These are phyloP conservation scores for Platycnemis pennipes DNA, from an alignment of 2,888 invertebrate genomes.

Conservation along the genomic window DNA sequence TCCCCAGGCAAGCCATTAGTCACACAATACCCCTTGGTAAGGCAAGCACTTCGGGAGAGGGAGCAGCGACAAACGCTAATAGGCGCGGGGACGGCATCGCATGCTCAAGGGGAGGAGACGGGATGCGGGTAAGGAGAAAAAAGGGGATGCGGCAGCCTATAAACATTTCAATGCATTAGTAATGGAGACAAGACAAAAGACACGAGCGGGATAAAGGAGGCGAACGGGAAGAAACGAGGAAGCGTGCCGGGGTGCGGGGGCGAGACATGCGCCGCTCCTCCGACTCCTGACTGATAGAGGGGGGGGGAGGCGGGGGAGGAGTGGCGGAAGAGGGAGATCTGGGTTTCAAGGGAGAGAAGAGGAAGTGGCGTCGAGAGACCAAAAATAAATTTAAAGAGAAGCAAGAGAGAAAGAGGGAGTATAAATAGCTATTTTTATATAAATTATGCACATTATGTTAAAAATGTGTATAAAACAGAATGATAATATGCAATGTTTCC, in stretches of 20 bases:
- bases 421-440: no score
- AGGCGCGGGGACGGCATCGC: background rate
- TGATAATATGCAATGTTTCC: no score
- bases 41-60: background rate
- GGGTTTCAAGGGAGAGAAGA: background rate
- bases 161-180: slow-evolving; percentile 32
- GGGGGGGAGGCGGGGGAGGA: background rate
- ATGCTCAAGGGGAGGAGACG: background rate
- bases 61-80: background rate
- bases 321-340: background rate
- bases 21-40: background rate
- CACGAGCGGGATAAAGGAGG: background rate
- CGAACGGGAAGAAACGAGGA: background rate
- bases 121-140: background rate
- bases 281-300: background rate
- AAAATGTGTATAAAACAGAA: no score
- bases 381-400: background rate
- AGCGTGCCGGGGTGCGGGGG: background rate
- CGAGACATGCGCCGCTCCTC: background rate
- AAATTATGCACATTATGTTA: no score
- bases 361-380: background rate
- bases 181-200: slow-evolving; percentile 12
- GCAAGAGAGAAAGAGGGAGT: background rate
- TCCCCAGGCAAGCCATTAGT: background rate
- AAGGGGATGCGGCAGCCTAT: background rate